Evolutionary conservation across 2,888 invertebrate genomes (phyloP).

Genomic region (Drosophila atripex): DNA sequence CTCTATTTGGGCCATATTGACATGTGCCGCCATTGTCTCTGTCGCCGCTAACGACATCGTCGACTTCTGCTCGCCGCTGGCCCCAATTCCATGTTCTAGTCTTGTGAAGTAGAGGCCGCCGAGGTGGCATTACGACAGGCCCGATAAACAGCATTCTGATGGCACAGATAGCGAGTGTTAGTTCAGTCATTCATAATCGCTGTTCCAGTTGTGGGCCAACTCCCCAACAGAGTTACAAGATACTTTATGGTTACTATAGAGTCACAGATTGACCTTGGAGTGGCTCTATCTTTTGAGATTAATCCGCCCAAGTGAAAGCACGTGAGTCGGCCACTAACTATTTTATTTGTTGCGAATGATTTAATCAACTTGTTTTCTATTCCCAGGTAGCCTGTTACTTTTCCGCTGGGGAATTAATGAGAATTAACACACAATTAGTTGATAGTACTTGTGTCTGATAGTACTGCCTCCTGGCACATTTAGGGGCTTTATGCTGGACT

Average conservation of each 20-base stretch:
- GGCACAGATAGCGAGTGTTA: not conserved
- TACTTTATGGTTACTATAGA: not conserved
- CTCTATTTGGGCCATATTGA: constrained; percentile 74
- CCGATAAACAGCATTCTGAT: constrained; percentile 38
- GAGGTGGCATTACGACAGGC: constrained; percentile 50
- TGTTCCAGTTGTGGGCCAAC: constrained; percentile 11
- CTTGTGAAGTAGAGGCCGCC: constrained; percentile 49
- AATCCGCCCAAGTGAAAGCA: not conserved
- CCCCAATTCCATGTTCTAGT: constrained; percentile 54
- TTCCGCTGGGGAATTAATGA: constrained; percentile 48
- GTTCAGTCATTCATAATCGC: constrained; percentile 16
- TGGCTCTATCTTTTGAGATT: not conserved
- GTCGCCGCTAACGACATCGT: constrained; percentile 51
- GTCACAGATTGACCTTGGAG: not conserved
- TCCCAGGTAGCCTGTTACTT: constrained; percentile 21
- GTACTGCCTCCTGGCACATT: constrained; percentile 28
- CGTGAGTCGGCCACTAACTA: constrained; percentile 20
- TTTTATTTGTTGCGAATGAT: constrained; percentile 49
- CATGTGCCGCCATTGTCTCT: constrained; percentile 59
- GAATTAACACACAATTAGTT: constrained; percentile 55
- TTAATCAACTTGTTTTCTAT: constrained; percentile 50
- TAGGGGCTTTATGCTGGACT: too few species aligned
- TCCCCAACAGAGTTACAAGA: not conserved
- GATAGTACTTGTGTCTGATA: constrained; percentile 43
- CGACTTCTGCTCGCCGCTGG: too few species aligned